Evolutionary conservation across 2,113 vertebrate genomes (phyloP), one percentile per base, ranked within the genome.

Genomic region (Callochromis pleurospilus): DNA sequence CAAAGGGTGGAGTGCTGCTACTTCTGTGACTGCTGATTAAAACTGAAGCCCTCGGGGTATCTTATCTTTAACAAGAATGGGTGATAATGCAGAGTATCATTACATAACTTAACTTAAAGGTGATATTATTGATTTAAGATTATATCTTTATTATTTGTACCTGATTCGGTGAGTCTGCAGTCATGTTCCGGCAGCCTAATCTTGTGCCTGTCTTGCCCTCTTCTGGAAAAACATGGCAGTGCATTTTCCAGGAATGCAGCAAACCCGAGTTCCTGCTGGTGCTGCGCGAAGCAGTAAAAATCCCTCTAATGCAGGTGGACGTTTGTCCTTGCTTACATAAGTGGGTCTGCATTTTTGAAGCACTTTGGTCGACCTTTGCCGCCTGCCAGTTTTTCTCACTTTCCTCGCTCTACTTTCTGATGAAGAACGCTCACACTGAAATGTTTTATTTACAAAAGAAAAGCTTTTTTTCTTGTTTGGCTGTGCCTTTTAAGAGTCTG

Each of bases 171-270:
- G 42, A 77, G 15, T 19, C 42, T 5, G 14, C 70, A n/a, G 42
- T 31, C 70, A 55, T 55, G 5, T 38, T 33, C 26, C 9, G 0
- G 40, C 6, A 55, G 53, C 24, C 14, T 5, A 47, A 36, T 70
- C 6, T 17, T 56, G 79, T 84, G 82, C 21, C 4, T 31, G 14
- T 87, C 17, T 60, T 40, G 80, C 92, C 92, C 85, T 88, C 95
- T 82, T 60, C 42, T 94, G 95, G 91, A 79, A 3, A 49, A 13
- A 38, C 1, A 12, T 10, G 79, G 85, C 3, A 87, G n/a, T 60
- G 3, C 87, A 58, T 12, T 1, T 79, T 83, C 79, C 91, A 81
- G 84, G 84, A 87, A 85, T 85, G 91, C 89, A 87, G 89, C 40
- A 88, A 53, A 86, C 58, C 86, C 3, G 56, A 3, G 4, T 51